Percentiles rank a stretch among this genome's conserved stretches.
Conservation (phyloP, 2,888 invertebrate genomes). For the Macrosiphum euphorbiae region DNA sequence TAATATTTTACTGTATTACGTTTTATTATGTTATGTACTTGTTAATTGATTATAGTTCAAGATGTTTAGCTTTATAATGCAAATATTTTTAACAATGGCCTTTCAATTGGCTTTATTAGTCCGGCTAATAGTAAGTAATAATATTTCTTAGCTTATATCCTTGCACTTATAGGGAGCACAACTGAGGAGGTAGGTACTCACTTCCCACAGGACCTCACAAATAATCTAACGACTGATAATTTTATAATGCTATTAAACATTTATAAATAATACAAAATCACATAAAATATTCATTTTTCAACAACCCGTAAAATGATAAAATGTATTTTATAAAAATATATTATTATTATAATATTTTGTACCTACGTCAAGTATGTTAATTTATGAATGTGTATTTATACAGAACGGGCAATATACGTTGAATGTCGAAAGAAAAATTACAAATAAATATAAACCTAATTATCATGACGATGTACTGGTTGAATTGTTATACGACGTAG, state of each 20-base stretch:
- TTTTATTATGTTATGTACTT: neutral
- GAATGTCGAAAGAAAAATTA: neutral
- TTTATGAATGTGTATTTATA: neutral
- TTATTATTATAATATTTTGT: neutral
- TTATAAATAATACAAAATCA: neutral
- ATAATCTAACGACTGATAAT: no score
- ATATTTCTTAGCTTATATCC: neutral
- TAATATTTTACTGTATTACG: neutral
- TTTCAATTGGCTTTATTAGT: neutral
- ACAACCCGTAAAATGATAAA: neutral
- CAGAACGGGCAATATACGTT: neutral
- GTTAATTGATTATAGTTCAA: neutral
- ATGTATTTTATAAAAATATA: neutral
- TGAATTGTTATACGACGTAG: no score
- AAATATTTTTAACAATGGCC: neutral
- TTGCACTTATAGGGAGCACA: neutral
- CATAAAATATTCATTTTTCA: neutral
- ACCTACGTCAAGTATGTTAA: neutral
- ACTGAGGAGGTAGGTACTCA: neutral
- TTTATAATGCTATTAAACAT: neutral
- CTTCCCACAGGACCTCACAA: neutral
- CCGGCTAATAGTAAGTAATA: neutral
- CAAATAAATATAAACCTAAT: no score
- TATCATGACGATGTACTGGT: no score
- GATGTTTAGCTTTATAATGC: neutral